phyloP scores from a whole-genome alignment of 2,113 vertebrate genomes.

The Herpetotheres cachinnans region DNA sequence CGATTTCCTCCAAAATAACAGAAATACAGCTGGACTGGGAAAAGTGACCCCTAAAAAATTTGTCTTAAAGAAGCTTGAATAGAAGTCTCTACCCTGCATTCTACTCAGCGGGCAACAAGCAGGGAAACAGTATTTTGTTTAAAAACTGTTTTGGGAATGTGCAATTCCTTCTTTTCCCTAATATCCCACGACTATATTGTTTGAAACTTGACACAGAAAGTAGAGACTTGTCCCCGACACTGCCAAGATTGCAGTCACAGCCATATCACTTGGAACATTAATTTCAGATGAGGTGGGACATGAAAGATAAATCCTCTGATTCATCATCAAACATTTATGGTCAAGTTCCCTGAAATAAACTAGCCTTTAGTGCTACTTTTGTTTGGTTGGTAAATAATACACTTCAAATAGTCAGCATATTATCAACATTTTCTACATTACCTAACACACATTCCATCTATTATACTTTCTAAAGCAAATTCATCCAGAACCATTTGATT shows the following conservation, averaged over 20 bases:
- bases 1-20: not conserved
- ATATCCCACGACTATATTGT: not conserved
- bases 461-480: not conserved
- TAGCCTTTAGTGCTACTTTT: not conserved
- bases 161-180: not conserved
- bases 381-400: not conserved
- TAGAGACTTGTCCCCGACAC: not conserved
- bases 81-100: not conserved
- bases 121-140: not conserved
- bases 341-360: not conserved
- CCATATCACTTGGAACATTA: not conserved
- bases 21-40: not conserved
- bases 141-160: not conserved
- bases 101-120: not conserved
- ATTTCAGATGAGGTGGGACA: slow-evolving; percentile 1
- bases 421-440: not conserved
- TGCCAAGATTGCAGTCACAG: not conserved
- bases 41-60: not conserved
- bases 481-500: slow-evolving; percentile 20
- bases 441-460: not conserved
- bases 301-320: not conserved
- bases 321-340: not conserved
- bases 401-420: not conserved
- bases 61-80: not conserved
- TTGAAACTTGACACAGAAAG: not conserved